These are phyloP conservation scores for Brachionus angularis DNA, from an alignment of 1,140 invertebrate species.

Conservation along the genomic window DNA sequence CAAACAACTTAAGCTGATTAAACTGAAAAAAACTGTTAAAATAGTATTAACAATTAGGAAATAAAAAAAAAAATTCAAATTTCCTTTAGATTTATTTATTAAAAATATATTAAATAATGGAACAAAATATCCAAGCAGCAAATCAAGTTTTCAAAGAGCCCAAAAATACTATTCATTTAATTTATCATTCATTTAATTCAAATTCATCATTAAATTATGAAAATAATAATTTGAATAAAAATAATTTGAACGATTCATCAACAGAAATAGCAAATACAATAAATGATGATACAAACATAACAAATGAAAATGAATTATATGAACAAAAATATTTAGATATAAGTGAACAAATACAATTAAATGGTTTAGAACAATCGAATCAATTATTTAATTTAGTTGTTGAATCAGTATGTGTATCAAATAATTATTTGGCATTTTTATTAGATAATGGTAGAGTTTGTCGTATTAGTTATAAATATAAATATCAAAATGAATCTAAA, in stretches of 20 bases:
- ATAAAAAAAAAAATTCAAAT: no score
- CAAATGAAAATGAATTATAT: not conserved
- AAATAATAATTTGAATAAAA: no score
- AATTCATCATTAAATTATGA: no score
- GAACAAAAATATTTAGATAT: conserved; percentile 18
- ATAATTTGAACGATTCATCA: no score
- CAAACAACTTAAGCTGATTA: no score
- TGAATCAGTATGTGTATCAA: not conserved
- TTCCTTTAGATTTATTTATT: no score
- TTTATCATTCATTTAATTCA: not conserved
- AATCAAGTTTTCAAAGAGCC: no score
- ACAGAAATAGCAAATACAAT: no score
- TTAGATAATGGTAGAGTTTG: conserved; percentile 24
- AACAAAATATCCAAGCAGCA: no score
- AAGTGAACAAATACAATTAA: conserved; percentile 3
- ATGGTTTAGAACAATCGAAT: not conserved
- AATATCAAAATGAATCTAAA: not conserved
- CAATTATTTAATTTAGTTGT: conserved; percentile 37
- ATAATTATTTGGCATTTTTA: conserved; percentile 16
- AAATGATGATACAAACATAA: not conserved
- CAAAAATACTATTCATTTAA: conserved; percentile 2
- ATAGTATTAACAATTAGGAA: no score
- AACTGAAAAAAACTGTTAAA: no score
- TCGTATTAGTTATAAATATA: conserved; percentile 36
- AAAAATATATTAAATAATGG: no score